Evolutionary conservation across 2,888 invertebrate genomes (phyloP).

Genomic region (Opisthograptis luteolata): DNA sequence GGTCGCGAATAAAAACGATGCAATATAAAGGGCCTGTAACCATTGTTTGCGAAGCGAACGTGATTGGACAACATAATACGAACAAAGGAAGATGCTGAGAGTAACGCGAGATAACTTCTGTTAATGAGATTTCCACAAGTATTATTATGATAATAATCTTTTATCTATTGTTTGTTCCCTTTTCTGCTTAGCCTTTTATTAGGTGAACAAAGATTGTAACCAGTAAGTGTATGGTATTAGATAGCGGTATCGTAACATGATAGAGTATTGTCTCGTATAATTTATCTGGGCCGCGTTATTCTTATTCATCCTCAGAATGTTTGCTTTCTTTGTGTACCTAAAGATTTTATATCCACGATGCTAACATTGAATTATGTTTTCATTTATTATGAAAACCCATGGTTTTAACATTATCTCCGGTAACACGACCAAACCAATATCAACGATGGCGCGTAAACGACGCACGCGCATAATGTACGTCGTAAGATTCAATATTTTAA

Average conservation of each 20-base stretch:
- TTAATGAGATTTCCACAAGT: constrained; percentile 68
- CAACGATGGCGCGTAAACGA: too few species aligned
- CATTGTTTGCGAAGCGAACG: constrained; percentile 30
- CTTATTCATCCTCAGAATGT: too few species aligned
- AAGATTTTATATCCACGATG: too few species aligned
- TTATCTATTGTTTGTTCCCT: constrained; percentile 52
- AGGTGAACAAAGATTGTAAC: constrained; percentile 36
- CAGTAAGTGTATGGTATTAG: constrained; percentile 16
- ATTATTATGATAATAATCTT: constrained; percentile 62
- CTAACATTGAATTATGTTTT: too few species aligned
- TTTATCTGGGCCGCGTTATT: too few species aligned
- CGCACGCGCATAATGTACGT: too few species aligned
- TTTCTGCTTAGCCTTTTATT: constrained; percentile 47
- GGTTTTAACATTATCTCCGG: too few species aligned
- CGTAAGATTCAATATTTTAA: too few species aligned
- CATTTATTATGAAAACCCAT: too few species aligned
- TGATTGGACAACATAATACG: constrained; percentile 39
- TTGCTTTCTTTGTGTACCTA: too few species aligned
- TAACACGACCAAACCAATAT: too few species aligned
- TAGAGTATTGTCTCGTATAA: too few species aligned
- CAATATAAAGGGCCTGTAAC: constrained; percentile 23
- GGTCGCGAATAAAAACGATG: constrained; percentile 27
- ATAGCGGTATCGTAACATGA: constrained; percentile 1
- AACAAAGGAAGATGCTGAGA: constrained; percentile 45
- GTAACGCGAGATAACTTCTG: constrained; percentile 56